Conservation (phyloP, 2,888 invertebrate genomes). For the Drosophila phalerata region DNA sequence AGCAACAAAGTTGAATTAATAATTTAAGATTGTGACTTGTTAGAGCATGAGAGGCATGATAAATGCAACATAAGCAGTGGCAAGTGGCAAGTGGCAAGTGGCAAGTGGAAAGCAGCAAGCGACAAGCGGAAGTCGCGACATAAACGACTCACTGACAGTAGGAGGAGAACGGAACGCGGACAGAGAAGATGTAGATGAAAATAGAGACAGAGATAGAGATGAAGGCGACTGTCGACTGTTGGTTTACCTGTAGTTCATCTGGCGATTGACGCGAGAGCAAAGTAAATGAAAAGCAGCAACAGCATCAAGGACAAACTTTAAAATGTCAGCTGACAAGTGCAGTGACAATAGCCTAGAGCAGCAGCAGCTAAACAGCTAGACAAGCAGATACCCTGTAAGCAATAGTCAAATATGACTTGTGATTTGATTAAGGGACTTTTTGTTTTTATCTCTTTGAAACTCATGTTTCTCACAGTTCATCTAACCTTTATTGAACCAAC, state of each 20-base stretch:
- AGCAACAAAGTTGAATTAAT: conserved; percentile 41
- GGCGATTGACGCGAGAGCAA: conserved; percentile 29
- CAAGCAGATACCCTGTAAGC: conserved; percentile 6
- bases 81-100: not conserved
- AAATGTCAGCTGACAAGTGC: conserved; percentile 41
- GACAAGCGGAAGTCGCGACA: conserved; percentile 24
- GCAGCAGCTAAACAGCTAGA: not conserved
- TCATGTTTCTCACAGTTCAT: not conserved
- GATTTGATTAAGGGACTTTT: too few relatives aligned
- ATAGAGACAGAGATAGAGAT: not conserved
- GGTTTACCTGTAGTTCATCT: conserved; percentile 27
- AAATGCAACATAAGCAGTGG: conserved; percentile 12
- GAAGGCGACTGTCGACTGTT: conserved; percentile 4
- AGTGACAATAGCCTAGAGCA: not conserved
- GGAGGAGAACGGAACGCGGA: not conserved
- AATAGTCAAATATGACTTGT: too few relatives aligned
- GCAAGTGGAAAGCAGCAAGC: not conserved
- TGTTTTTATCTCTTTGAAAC: not conserved
- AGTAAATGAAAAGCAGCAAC: conserved; percentile 26
- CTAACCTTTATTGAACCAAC: not conserved
- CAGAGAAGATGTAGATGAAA: not conserved
- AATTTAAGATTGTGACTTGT: conserved; percentile 35
- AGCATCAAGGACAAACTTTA: conserved; percentile 28
- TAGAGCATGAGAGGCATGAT: not conserved
- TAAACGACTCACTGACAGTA: not conserved